Base-by-base conservation (phyloP, 2,888 invertebrate genomes). In the Drosophila meridionalis region DNA sequence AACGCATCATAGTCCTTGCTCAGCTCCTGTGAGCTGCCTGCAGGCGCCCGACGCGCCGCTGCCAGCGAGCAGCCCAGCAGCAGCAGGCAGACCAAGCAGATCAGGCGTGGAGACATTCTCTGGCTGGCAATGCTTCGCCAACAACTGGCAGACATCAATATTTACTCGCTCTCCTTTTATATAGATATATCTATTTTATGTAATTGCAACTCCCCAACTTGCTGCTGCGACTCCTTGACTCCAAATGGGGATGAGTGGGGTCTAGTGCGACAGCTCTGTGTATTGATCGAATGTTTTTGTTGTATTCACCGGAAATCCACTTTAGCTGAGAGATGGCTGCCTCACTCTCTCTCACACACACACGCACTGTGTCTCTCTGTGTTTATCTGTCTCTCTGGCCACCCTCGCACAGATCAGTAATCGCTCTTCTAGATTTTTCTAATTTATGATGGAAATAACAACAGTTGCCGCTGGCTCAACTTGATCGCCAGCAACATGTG, bases 281-380 rank as follows among this genome's bases (percentile, higher is more conserved):
- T 68, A 73, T 56, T 81, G 77, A 65, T 56, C 78, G 77, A 65
- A 65, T 83, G 67, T 82, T 82, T 59, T 76, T 90, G 82, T 75
- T 90, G 82, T 87, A 87, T 89, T 85, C 90, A 90, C 90, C 90
- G 91, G 90, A 90, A 91, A 90, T 91, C 86, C 91, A 90, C 91
- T 90, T 91, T 88, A 91, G 71, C 72, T 75, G 75, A 76, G 69
- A 70, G 66, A 50, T 60, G 47, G 58, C 65, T 72, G 40, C 50
- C 60, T 59, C 66, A 67, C 69, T 45, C 68, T 66, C 66, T 66
- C 57, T 62, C 40, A n/a, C 62, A 58, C 50, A 48, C 47, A 56
- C 59, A 57, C 61, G 55, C 63, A 58, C 53, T 52, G 38, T 59
- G 59, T 62, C 50, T 32, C 34, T 50, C 60, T 61, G 36, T 38